Base-by-base conservation (phyloP, 2,888 invertebrate genomes). In the Adelognathus sp. region DNA sequence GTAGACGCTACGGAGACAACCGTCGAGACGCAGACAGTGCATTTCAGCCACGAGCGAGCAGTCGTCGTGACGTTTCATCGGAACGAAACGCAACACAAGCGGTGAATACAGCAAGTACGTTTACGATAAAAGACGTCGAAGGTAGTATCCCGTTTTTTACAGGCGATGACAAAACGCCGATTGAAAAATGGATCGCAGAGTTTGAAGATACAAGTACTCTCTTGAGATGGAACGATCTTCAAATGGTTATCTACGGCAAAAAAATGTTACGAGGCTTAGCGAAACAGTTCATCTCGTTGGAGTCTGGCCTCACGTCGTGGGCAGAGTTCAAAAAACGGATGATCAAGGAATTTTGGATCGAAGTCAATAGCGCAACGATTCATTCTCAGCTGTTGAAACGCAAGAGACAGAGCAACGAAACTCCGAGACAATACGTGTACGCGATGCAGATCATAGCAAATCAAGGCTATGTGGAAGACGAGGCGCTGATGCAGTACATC, bases 171-270 rank as follows among this genome's bases (percentile, higher is more conserved):
- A 58, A 66, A 33, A 58, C 31, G 39, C 54, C 67, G 27, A 63
- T 76, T 16, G 16, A 54, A 4, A 52, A 52, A 18, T 83, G 80
- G 80, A 21, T 83, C 1, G 16, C 21, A 0, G 72, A 82, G 3
- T 81, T 83, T 18, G 83, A 84, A 31, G 82, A 84, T 41, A 82
- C 74, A 1, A 75, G 80, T 3, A 56, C 41, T 11, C 24, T 84
- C 4, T 80, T 81, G 31, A 1, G 29, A 6, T 82, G 78, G 81
- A 67, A 61, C 3, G 74, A 84, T 27, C 50, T 67, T 2, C 81
- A 81, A 14, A 81, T 71, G 63, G 74, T 82, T 0, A 67, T 83
- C 1, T 82, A 82, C 16, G 77, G 81, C 0, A 82, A 78, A 44
- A 70, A 70, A 56, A 64, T 81, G 36, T 18, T 82, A 7, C 44